Percentiles rank a stretch among this genome's conserved stretches.
phyloP scores from a whole-genome alignment of 35 echinoderm and acorn worm species.

The Ophiothrix spiculata region DNA sequence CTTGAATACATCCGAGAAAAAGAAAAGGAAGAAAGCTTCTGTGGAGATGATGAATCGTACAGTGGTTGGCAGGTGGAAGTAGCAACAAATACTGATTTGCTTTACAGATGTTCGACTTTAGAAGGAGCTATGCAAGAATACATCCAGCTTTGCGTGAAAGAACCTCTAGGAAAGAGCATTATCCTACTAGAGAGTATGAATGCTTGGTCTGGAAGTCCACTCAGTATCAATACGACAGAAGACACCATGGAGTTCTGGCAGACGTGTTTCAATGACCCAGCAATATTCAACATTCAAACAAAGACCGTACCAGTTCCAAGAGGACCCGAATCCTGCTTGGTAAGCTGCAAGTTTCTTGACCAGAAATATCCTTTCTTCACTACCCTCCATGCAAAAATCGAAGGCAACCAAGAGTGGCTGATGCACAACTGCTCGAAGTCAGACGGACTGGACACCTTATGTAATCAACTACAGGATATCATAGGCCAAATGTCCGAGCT shows the following conservation, averaged over 20 bases:
- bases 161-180: constrained; percentile 21
- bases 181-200: constrained; percentile 20
- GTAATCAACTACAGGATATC: background rate
- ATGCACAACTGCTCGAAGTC: background rate
- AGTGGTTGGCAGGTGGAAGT: constrained; percentile 31
- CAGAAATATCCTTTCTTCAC: constrained; percentile 34
- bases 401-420: constrained; percentile 9
- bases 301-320: constrained; percentile 17
- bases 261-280: constrained; percentile 14
- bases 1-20: constrained; percentile 14
- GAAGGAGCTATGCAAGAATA: constrained; percentile 16
- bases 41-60: background rate
- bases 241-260: constrained; percentile 7
- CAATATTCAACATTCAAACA: constrained; percentile 16
- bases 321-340: constrained; percentile 27
- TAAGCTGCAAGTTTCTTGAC: background rate
- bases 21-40: background rate
- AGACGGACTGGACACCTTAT: background rate
- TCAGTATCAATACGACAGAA: background rate
- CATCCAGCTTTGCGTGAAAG: constrained; percentile 5
- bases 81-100: constrained; percentile 14
- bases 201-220: constrained; percentile 22
- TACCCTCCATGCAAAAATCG: constrained; percentile 11
- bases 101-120: constrained; percentile 26
- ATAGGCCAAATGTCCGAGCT: background rate